Base-by-base conservation (phyloP, 1,140 invertebrate species). In the Pogonomyrmex californicus region DNA sequence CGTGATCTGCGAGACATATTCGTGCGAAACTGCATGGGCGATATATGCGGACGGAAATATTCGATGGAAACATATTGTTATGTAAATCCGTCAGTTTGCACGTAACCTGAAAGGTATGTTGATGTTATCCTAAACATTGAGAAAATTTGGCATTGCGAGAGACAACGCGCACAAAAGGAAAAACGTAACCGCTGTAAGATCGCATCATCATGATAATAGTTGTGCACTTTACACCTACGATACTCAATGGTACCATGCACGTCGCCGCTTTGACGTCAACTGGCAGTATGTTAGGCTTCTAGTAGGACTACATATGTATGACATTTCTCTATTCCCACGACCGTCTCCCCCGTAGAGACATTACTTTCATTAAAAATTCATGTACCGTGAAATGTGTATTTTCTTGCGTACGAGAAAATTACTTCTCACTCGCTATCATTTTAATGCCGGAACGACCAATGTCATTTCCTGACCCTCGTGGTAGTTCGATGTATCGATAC, bases 311-410 rank as follows among this genome's bases (percentile, higher is more conserved):
- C 65, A 68, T 12, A 79, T 38, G 77, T 30, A n/a, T 12, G 33
- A 44, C 44, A 75, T 62, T 83, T 83, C 44, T 60, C 58, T 47
- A 62, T 75, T 75, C 68, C 44, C 68, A 83, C 79, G 44, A 49
- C 49, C 3, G 41, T 75, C 33, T 41, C 63, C 1, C 47, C 23
- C 51, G 17, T 44, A 41, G 5, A 41, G 41, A 62, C 44, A 56
- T 23, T 36, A 30, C 49, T 56, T 36, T 14, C 63, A 49, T 81
- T 81, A 81, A 81, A 81, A 12, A 70, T 81, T 81, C 68, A 81
- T 23, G 63, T 23, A 14, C 9, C 66, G 36, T 54, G 58, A 78
- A 78, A 47, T 9, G 33, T 78, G 30, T 36, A 47, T 41, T 30
- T 36, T 58, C 66, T 47, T 47, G 17, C 41, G 30, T n/a, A 44